Conservation (phyloP, 2,888 invertebrate species). For the Cepaea hortensis region DNA sequence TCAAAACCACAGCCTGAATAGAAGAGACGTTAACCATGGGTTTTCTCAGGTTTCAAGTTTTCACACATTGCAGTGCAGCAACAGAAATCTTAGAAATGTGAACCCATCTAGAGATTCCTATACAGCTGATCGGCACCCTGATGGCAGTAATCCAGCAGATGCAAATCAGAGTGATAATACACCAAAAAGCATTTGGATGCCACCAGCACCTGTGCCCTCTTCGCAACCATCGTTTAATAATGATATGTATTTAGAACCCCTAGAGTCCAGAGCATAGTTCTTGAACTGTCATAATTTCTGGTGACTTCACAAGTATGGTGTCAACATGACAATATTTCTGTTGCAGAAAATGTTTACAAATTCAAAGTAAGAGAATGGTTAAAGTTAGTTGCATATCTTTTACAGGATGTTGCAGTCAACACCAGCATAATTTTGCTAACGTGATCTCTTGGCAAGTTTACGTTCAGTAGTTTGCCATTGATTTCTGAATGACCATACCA, state of each 20-base stretch:
- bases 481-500: no score
- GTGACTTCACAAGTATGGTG: no score
- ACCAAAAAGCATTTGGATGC: conserved; percentile 39
- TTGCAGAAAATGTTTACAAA: no score
- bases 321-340: no score
- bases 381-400: no score
- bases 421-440: no score
- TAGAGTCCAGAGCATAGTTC: conserved; percentile 47
- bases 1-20: conserved; percentile 33
- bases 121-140: background rate
- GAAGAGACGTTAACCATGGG: conserved; percentile 20
- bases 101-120: background rate
- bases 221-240: conserved; percentile 49
- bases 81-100: conserved; percentile 8
- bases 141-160: background rate
- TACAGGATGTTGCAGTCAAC: no score
- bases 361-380: no score
- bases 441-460: no score
- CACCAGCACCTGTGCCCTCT: conserved; percentile 47
- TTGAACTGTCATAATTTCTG: no score
- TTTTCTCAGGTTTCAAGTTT: conserved; percentile 20
- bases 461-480: no score
- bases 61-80: conserved; percentile 35
- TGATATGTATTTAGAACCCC: conserved; percentile 50
- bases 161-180: background rate